Evolutionary conservation across 1,140 invertebrate species (phyloP).

Genomic region (Mercenaria mercenaria): DNA sequence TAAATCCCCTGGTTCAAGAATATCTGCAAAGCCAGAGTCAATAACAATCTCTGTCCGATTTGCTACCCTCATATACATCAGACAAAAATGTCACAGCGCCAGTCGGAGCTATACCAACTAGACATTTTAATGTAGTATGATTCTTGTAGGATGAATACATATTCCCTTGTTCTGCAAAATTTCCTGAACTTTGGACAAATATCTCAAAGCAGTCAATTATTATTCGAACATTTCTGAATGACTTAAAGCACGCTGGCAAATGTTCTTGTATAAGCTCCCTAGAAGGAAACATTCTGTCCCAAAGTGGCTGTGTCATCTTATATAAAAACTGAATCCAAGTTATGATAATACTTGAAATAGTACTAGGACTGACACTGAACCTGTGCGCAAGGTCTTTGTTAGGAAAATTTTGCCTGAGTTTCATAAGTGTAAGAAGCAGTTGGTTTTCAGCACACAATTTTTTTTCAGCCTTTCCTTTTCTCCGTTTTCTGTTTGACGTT

Average conservation of each 20-base stretch:
- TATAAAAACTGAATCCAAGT: constrained; percentile 54
- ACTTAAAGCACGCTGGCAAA: constrained; percentile 30
- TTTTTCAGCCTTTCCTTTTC: constrained; percentile 2
- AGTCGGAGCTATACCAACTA: constrained; percentile 76
- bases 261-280: background rate
- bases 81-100: constrained; percentile 75
- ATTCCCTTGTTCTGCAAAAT: constrained; percentile 53
- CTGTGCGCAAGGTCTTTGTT: constrained; percentile 39
- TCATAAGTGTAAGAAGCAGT: constrained; percentile 26
- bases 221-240: constrained; percentile 50
- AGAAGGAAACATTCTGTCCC: constrained; percentile 45
- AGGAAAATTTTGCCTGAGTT: constrained; percentile 43
- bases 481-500: background rate
- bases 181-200: background rate
- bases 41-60: constrained; percentile 77
- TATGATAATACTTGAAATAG: constrained; percentile 7
- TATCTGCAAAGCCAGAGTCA: constrained; percentile 70
- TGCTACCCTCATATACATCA: constrained; percentile 73
- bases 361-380: constrained; percentile 6
- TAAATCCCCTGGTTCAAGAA: constrained; percentile 65
- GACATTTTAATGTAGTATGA: constrained; percentile 77
- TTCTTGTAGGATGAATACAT: constrained; percentile 79
- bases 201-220: constrained; percentile 56
- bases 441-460: constrained; percentile 34
- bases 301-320: background rate